phyloP scores from a whole-genome alignment of 2,797 vertebrate genomes.

The Rhinatrema bivittatum region DNA sequence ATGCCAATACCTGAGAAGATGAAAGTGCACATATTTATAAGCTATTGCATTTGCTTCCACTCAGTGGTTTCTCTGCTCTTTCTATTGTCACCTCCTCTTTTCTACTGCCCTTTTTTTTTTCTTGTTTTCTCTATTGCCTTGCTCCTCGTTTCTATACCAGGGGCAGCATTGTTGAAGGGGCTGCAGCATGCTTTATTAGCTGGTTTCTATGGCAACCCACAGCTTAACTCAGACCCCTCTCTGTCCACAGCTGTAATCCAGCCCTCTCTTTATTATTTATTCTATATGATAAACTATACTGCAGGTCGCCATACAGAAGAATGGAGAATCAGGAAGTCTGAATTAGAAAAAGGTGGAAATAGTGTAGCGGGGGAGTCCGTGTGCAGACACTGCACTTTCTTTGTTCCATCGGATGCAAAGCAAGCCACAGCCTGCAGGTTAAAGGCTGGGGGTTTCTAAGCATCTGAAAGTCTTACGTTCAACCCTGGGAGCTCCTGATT shows the following conservation, averaged over 20 bases:
- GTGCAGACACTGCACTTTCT: not conserved
- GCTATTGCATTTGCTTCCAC: no score
- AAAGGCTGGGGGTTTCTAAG: not conserved
- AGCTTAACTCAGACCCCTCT: constrained; percentile 25
- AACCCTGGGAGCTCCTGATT: not conserved
- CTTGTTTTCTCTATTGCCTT: constrained; percentile 6
- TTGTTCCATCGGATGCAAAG: not conserved
- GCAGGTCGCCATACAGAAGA: no score
- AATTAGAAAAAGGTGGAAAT: not conserved
- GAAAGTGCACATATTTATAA: no score
- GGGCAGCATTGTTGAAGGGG: constrained; percentile 14
- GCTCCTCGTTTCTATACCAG: constrained; percentile 7
- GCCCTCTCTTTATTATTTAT: not conserved
- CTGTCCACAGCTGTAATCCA: constrained; percentile 20
- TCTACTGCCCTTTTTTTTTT: not conserved
- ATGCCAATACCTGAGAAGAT: no score
- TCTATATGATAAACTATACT: no score
- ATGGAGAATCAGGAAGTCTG: no score
- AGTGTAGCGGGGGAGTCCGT: not conserved
- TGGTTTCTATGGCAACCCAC: constrained; percentile 41
- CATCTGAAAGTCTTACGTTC: not conserved
- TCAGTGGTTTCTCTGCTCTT: not conserved
- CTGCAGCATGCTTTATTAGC: constrained; percentile 32
- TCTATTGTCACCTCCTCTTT: not conserved
- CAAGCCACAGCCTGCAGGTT: not conserved